These are phyloP conservation scores for Drosophila paranaensis DNA, from an alignment of 2,888 invertebrate genomes.

Conservation along the genomic window DNA sequence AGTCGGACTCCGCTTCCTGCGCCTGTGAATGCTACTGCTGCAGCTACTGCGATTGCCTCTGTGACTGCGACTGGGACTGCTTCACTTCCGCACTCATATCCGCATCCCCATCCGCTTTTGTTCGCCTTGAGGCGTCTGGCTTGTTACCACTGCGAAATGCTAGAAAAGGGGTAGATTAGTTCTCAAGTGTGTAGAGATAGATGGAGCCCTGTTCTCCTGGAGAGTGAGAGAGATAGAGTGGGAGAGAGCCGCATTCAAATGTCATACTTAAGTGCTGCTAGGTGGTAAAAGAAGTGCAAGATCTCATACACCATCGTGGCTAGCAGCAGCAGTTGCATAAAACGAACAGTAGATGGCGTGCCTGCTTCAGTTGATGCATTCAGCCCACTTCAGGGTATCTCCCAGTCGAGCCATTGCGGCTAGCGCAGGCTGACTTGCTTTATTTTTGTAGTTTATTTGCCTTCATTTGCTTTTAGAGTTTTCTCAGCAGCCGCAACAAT, in stretches of 20 bases:
- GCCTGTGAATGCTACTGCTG: slow-evolving; percentile 10
- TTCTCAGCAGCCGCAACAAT: slow-evolving; percentile 54
- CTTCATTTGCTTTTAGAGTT: slow-evolving; percentile 21
- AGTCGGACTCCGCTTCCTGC: slow-evolving; percentile 43
- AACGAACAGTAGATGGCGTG: neutral
- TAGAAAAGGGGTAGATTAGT: neutral
- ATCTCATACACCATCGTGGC: neutral
- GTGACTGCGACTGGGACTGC: slow-evolving; percentile 10
- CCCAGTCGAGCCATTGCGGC: neutral
- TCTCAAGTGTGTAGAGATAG: neutral
- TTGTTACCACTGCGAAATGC: neutral
- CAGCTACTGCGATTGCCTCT: slow-evolving; percentile 3
- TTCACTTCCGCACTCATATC: slow-evolving; percentile 31
- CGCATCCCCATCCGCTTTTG: slow-evolving; percentile 51
- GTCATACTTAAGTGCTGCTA: no score
- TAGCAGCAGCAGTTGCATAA: neutral
- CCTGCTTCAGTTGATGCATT: neutral
- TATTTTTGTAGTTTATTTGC: slow-evolving; percentile 10
- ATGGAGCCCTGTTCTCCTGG: no score
- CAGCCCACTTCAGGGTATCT: neutral
- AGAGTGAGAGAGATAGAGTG: no score
- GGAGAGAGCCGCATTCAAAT: no score
- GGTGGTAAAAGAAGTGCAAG: no score
- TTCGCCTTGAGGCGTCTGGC: slow-evolving; percentile 15
- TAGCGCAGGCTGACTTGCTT: slow-evolving; percentile 9